Base-by-base conservation (phyloP, 2,888 invertebrate genomes). In the Cremastinae sp. region DNA sequence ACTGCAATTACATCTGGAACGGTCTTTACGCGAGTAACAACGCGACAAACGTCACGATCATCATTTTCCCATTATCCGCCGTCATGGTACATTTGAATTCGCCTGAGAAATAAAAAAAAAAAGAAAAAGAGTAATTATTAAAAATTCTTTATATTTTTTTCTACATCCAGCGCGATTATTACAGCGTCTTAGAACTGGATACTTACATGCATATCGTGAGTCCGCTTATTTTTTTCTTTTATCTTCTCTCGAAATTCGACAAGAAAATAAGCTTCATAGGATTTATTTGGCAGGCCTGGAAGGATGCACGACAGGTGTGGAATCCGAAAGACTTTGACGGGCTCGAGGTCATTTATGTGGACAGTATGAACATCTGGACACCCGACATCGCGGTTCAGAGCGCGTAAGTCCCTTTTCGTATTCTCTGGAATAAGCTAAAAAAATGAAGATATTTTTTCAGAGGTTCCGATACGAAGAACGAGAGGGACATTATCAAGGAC, bases 331-430 rank as follows among this genome's bases (percentile, higher is more conserved):
- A 94, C 2, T 95, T 93, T 84, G 93, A 92, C n/a, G 91, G 91
- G 72, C 91, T 96, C 18, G 89, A 90, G 8, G 90, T 91, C 53
- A 89, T 53, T 5, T 91, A 93, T 80, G 87, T 95, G 9, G 91
- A 92, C 7, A 93, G 93, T 78, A 90, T 91, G 62, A 91, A 93
- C 75, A 91, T 96, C 64, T 96, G 96, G 96, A 90, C 92, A 7
- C 96, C 96, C 0, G 94, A 94, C 80, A 90, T 96, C 83, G 92
- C 94, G 0, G 87, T 95, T 10, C 94, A 94, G 81, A 96, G 96
- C 83, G 91, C 92, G 92, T 92, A 87, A 89, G 88, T 77, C 34
- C 20, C 53, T 54, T 58, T 62, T 34, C 9, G 64, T 43, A 28
- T 14, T 18, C 22, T 47, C 70, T 51, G 34, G 34, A 38, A 14